Conservation (phyloP, 2,797 vertebrate species). For the Manis javanica region DNA sequence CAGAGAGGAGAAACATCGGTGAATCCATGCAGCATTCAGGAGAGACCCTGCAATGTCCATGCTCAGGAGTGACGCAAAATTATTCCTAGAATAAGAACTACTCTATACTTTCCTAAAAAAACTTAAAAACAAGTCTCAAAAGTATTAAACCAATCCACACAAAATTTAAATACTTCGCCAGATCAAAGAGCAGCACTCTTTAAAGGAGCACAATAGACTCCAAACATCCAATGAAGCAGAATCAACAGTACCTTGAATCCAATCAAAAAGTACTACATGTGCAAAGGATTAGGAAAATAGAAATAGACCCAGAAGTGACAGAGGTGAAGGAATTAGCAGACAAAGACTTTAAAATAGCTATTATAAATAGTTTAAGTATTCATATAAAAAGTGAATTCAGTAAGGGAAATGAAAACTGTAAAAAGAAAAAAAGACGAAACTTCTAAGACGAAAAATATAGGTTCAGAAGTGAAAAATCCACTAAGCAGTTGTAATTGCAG, state of each 20-base stretch:
- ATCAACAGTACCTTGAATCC: not conserved
- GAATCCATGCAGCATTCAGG: not conserved
- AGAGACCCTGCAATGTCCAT: not conserved
- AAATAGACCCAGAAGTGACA: slow-evolving; percentile 21
- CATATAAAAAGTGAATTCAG: not conserved
- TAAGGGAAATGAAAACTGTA: not conserved
- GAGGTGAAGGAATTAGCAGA: not conserved
- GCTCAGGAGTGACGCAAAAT: not conserved
- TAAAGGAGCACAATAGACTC: slow-evolving; percentile 42
- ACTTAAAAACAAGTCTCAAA: not conserved
- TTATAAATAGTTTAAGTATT: not conserved
- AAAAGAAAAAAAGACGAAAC: not conserved
- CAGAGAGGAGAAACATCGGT: not conserved
- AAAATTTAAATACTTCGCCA: not conserved
- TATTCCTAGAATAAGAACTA: not conserved
- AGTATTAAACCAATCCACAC: not conserved
- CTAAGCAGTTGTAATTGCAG: not conserved
- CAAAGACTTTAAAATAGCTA: not conserved
- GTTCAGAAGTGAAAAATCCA: not conserved
- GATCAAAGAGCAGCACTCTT: not conserved
- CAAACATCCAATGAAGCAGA: not conserved
- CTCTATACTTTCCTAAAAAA: not conserved
- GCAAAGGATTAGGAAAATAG: not conserved
- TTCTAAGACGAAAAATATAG: not conserved
- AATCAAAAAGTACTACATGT: not conserved